Evolutionary conservation across 2,888 invertebrate species (phyloP), one percentile per base, ranked within the genome.

Genomic region (Eupithecia dodoneata): DNA sequence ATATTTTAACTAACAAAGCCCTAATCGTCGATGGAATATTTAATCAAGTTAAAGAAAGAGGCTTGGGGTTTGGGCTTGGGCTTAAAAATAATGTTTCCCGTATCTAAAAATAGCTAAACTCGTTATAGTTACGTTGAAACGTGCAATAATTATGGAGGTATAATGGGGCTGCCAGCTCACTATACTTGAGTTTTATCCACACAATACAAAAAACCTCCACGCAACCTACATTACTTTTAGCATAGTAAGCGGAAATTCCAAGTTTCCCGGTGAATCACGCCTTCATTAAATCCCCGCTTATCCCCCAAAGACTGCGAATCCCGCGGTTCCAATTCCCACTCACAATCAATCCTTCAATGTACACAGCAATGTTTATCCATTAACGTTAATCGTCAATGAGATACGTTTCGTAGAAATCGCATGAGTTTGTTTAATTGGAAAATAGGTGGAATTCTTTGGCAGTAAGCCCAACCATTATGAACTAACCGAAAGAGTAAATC

Each of bases 231-330:
- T 15, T 66, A 15, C 41, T 66, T 15, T 42, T 42, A 66, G 18
- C 67, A 44, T 69, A 69, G 47, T 70, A 18, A 70, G 70, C 70
- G 70, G 13, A 52, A 52, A 71, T 73, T 18, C 52, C 55, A n/a
- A 59, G 55, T 45, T 71, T 74, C 49, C 70, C 69, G 74, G 63
- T 77, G 74, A 77, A 4, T 77, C 77, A 75, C 72, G 0, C 30
- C 18, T 59, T 47, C 47, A 41, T 41, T 73, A 47, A 72, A 66
- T 77, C 70, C 63, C 65, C 41, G 70, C 52, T 45, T 41, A 63
- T 70, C 42, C 69, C 63, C 72, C 30, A 15, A 72, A 75, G 77
- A 73, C 75, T 45, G 45, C 13, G 47, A 70, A 47, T 45, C 41
- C 66, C 18, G 63, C n/a, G 47, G 18, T 71, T 55, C 71, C 75